A percentile compares a stretch with the other conserved stretches of the same genome.
phyloP scores from a whole-genome alignment of 2,113 vertebrate species.

The Indicator maculatus region DNA sequence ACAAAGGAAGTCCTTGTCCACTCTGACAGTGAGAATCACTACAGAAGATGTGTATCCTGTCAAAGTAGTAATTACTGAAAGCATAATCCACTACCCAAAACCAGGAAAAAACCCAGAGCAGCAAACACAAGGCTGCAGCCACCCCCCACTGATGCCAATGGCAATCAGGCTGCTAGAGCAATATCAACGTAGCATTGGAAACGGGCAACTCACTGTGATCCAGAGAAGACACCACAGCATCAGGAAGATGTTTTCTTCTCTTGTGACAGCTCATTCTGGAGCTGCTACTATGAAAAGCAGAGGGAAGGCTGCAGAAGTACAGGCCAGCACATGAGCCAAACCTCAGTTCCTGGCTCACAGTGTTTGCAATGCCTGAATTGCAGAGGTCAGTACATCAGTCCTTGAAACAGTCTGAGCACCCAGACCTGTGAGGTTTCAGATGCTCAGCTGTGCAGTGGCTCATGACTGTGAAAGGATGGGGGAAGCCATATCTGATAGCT shows the following conservation, averaged over 20 bases:
- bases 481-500: accelerated
- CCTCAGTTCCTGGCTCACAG: accelerated
- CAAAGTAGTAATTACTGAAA: neutral
- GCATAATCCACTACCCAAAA: neutral
- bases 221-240: neutral
- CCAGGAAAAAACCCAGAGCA: neutral
- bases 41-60: neutral
- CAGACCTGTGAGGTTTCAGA: neutral
- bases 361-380: neutral
- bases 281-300: neutral
- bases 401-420: neutral
- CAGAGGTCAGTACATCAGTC: neutral
- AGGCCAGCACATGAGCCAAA: neutral
- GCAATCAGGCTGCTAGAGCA: accelerated
- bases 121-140: neutral
- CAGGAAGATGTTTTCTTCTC: neutral
- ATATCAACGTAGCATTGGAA: neutral
- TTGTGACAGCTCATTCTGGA: neutral
- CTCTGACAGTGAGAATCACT: neutral
- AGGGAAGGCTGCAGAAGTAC: neutral
- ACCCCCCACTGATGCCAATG: neutral
- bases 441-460: accelerated
- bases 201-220: accelerated
- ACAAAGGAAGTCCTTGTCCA: neutral
- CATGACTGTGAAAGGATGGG: neutral